phyloP scores from a whole-genome alignment of 2,888 invertebrate genomes.

The Tetragnatha montana region DNA sequence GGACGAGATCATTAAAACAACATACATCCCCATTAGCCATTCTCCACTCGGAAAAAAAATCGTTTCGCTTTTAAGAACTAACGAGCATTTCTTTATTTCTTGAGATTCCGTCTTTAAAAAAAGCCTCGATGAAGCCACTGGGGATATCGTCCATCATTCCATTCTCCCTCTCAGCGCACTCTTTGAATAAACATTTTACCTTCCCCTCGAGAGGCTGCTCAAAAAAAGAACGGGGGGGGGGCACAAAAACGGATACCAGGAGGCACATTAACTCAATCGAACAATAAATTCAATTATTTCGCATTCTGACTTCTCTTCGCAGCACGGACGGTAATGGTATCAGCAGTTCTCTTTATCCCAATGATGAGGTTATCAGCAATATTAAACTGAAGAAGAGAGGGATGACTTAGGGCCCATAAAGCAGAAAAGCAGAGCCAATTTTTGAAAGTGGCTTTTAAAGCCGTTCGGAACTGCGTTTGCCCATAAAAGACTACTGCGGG shows the following conservation, averaged over 20 bases:
- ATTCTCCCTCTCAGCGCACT: background rate
- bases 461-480: background rate
- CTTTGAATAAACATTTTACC: background rate
- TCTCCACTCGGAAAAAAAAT: too few species aligned
- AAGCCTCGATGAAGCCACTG: background rate
- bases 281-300: conserved; percentile 2
- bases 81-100: background rate
- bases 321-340: background rate
- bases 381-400: conserved; percentile 8
- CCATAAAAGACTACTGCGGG: conserved; percentile 21
- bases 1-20: too few species aligned
- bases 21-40: too few species aligned
- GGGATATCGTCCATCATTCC: background rate
- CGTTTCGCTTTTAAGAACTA: background rate
- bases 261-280: background rate
- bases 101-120: background rate
- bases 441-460: conserved; percentile 54
- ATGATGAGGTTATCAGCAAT: conserved; percentile 43
- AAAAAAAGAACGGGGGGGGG: background rate
- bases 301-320: conserved; percentile 1
- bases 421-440: conserved; percentile 29
- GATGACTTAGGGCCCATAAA: conserved; percentile 17
- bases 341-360: conserved; percentile 13
- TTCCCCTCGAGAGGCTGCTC: background rate
- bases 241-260: background rate